Base-by-base conservation (phyloP, 2,888 invertebrate genomes). In the Acanthosepion esculentum region DNA sequence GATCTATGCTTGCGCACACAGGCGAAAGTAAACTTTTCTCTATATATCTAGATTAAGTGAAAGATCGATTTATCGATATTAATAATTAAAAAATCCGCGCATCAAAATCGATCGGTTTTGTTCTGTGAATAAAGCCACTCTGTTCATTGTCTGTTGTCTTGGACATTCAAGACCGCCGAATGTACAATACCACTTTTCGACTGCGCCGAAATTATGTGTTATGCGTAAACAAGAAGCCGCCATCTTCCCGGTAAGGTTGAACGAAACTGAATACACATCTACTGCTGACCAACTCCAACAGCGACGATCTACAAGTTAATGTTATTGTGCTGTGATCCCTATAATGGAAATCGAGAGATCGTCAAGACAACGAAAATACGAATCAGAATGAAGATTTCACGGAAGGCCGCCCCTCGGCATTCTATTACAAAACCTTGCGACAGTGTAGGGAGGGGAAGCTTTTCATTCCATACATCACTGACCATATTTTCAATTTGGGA, bases 291-390 rank as follows among this genome's bases (percentile, higher is more conserved):
- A n/a, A 8, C 26, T n/a, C 0, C n/a, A 29, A 78, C 78, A 78
- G n/a, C 78, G n/a, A 78, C 78, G 10, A 78, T n/a, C 78, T n/a
- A 29, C n/a, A 78, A 78, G 78, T 78, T 78, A n/a, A 78, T 78
- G 8, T n/a, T 29, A 78, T 78, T 78, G 78, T 78, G 78, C 78
- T 15, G 10, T 78, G 78, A 78, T 78, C 78, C 78, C 78, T 78
- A n/a, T 78, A 78, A 78, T 78, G 78, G 78, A 78, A 78, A 78
- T 78, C n/a, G 78, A 78, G 78, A 78, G 78, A 78, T 78, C 78
- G 78, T 78, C 78, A 78, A n/a, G 78, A 78, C 78, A 78, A 78
- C 78, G 78, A 78, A 78, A 78, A 78, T 78, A 78, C 78, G 78
- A n/a, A 78, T n/a, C n/a, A 78, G 78, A 78, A 78, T 78, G n/a